Percentiles rank a stretch among this genome's conserved stretches.
These are phyloP conservation scores for Araneus ventricosus DNA, from an alignment of 1,140 invertebrate genomes.

Conservation along the genomic window DNA sequence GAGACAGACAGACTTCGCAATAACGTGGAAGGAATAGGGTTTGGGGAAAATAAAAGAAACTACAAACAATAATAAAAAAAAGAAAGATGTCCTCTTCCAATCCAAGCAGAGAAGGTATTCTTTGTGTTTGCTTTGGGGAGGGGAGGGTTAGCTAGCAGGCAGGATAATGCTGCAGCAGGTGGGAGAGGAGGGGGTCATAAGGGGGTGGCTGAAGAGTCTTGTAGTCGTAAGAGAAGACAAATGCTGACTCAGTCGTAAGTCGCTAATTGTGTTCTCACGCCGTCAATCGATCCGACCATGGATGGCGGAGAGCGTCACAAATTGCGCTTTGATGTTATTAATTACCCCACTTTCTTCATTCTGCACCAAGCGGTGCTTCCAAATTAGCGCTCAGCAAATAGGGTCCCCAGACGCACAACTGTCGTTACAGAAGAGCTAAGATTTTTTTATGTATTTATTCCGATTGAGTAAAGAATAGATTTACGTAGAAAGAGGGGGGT, in stretches of 20 bases:
- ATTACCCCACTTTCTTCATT: constrained; percentile 64
- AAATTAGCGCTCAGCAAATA: constrained; percentile 46
- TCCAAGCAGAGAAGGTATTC: constrained; percentile 63
- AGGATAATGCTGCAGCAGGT: not conserved
- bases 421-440: constrained; percentile 5
- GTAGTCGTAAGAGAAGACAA: constrained; percentile 64
- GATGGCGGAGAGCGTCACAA: constrained; percentile 54
- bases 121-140: constrained; percentile 64
- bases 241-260: constrained; percentile 72
- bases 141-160: not conserved
- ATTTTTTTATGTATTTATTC: not conserved
- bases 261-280: constrained; percentile 74
- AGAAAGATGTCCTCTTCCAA: constrained; percentile 28
- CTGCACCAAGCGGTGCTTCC: constrained; percentile 19
- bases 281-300: constrained; percentile 52
- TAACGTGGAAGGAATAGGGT: constrained; percentile 20
- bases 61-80: not conserved
- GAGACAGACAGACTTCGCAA: constrained; percentile 59
- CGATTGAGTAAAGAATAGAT: constrained; percentile 27
- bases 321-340: constrained; percentile 74
- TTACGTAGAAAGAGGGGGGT: not conserved
- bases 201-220: constrained; percentile 30
- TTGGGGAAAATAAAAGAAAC: constrained; percentile 1
- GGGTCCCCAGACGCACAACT: constrained; percentile 14
- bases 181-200: not conserved